Evolutionary conservation across 2,113 vertebrate species (phyloP).

Genomic region (Blennius ocellaris): DNA sequence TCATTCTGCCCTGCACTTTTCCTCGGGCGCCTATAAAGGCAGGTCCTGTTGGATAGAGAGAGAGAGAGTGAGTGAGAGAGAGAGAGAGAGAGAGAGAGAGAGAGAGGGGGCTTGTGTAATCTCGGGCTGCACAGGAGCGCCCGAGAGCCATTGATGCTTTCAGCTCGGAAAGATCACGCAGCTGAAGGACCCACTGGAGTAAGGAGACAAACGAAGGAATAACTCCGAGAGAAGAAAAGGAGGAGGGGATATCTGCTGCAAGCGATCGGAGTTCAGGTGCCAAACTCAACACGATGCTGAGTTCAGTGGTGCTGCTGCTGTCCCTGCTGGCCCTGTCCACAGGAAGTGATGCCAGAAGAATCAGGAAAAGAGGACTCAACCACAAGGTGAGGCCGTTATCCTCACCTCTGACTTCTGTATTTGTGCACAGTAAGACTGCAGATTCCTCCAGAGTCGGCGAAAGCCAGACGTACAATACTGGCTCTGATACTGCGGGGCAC

Average conservation of each 20-base stretch:
- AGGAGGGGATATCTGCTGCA: conserved; percentile 20
- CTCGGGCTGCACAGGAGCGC: conserved; percentile 61
- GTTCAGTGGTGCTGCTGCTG: conserved; percentile 63
- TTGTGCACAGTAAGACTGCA: not conserved
- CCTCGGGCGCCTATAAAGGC: conserved; percentile 53
- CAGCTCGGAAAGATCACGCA: conserved; percentile 27
- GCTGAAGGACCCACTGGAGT: conserved; percentile 17
- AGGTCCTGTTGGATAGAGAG: conserved; percentile 62
- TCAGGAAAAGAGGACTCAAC: conserved; percentile 82
- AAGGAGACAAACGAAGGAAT: conserved; percentile 22
- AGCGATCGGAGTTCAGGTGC: conserved; percentile 32
- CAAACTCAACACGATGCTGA: conserved; percentile 71
- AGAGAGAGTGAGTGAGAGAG: no score
- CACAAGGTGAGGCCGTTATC: conserved; percentile 79
- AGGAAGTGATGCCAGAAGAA: conserved; percentile 74
- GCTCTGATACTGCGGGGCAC: conserved; percentile 35
- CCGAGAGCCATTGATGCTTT: conserved; percentile 30
- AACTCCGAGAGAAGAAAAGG: conserved; percentile 23
- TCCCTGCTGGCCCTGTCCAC: conserved; percentile 75
- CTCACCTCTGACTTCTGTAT: conserved; percentile 15
- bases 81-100: not conserved
- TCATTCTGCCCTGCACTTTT: conserved; percentile 57
- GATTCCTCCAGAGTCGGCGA: conserved; percentile 29
- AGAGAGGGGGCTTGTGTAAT: conserved; percentile 68
- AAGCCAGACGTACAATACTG: conserved; percentile 44